Evolutionary conservation across 37 sponge, comb jelly and placozoan species (phyloP).

Genomic region (Oscarella lobularis): DNA sequence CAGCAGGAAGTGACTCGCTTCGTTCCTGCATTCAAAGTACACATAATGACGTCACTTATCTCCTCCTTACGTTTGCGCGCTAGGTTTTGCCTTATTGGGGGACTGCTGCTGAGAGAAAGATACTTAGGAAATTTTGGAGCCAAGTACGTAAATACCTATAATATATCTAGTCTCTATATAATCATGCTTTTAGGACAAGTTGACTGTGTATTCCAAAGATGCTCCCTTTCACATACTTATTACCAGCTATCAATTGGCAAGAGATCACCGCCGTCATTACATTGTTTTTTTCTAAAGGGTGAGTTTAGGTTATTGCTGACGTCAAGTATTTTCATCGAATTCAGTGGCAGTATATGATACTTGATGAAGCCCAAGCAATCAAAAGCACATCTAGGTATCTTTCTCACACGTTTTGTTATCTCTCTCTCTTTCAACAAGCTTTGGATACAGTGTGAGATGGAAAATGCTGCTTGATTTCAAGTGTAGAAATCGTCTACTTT

Average conservation of each 20-base stretch:
- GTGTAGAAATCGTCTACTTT: constrained; percentile 78
- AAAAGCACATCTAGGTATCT: constrained; percentile 43
- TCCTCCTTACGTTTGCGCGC: too few species aligned
- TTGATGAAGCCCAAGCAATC: constrained; percentile 95
- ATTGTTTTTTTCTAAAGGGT: constrained; percentile 4
- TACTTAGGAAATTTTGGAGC: constrained; percentile 80
- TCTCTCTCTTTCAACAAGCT: not conserved
- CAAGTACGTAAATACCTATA: constrained; percentile 29
- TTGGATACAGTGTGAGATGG: constrained; percentile 51
- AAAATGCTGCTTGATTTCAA: constrained; percentile 81
- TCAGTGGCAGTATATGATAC: constrained; percentile 97
- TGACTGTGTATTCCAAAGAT: constrained; percentile 25
- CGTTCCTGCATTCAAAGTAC: constrained; percentile 28
- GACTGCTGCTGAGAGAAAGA: constrained; percentile 69
- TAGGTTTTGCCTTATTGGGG: constrained; percentile 86
- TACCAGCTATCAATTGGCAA: constrained; percentile 87
- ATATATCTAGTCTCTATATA: not conserved
- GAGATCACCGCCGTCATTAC: constrained; percentile 5
- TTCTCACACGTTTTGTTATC: not conserved
- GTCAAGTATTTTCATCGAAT: constrained; percentile 75
- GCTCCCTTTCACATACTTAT: constrained; percentile 87
- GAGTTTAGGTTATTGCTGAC: constrained; percentile 47
- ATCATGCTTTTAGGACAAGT: not conserved
- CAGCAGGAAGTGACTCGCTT: constrained; percentile 84
- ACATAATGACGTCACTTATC: too few species aligned